Evolutionary conservation across 2,113 vertebrate genomes (phyloP).

Genomic region (Lanius ludovicianus): DNA sequence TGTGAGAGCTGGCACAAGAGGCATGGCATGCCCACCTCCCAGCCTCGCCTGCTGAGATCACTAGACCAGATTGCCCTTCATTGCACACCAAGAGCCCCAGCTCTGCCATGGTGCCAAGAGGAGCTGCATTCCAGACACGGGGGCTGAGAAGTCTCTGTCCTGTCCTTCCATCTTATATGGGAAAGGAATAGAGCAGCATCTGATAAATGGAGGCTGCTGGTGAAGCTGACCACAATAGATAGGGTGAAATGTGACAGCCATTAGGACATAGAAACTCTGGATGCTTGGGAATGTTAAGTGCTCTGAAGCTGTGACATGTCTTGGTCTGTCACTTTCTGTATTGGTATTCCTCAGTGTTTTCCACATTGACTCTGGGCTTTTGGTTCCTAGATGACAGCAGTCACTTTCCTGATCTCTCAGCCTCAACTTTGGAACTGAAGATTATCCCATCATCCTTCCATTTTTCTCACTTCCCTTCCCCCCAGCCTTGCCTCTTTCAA

Average conservation of each 20-base stretch:
- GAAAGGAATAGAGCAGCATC: not conserved
- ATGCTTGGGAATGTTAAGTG: accelerated
- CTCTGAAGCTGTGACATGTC: not conserved
- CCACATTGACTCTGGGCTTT: not conserved
- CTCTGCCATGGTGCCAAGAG: not conserved
- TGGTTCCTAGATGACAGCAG: not conserved
- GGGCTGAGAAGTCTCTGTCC: not conserved
- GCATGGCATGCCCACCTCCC: not conserved
- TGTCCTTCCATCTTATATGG: not conserved
- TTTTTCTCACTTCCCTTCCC: not conserved
- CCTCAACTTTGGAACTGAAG: accelerated
- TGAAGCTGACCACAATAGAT: accelerated
- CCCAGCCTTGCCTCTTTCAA: not conserved
- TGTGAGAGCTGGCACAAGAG: slow-evolving; percentile 34
- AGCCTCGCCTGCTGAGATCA: slow-evolving; percentile 30
- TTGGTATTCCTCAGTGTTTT: not conserved
- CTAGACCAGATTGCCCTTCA: not conserved
- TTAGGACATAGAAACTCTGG: not conserved
- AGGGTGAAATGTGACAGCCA: not conserved
- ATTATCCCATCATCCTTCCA: not conserved
- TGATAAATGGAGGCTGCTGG: not conserved
- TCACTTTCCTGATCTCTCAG: not conserved
- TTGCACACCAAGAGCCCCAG: not conserved
- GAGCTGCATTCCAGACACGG: not conserved
- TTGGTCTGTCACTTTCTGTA: not conserved